Conservation (phyloP, 2,797 vertebrate species). For the Scyliorhinus canicula region DNA sequence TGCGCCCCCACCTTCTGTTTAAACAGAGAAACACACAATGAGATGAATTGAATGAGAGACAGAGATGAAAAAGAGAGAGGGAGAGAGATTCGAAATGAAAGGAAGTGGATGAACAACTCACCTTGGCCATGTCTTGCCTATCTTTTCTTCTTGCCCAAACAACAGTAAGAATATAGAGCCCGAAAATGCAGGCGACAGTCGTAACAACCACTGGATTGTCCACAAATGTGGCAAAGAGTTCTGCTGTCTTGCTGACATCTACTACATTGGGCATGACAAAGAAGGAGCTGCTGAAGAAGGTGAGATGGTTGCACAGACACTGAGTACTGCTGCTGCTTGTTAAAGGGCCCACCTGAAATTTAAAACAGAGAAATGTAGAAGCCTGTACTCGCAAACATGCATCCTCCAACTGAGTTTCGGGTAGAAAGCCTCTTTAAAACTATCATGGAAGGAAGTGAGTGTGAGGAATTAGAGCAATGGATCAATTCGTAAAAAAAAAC, state of each 20-base stretch:
- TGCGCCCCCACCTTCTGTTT: neutral
- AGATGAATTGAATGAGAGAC: neutral
- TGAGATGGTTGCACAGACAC: slow-evolving; percentile 87
- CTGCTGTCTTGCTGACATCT: slow-evolving; percentile 69
- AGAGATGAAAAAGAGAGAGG: neutral
- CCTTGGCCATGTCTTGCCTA: slow-evolving; percentile 77
- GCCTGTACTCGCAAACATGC: slow-evolving; percentile 55
- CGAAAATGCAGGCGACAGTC: slow-evolving; percentile 76
- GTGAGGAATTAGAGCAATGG: neutral
- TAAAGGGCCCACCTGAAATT: slow-evolving; percentile 74
- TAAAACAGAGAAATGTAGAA: neutral
- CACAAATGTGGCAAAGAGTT: slow-evolving; percentile 82
- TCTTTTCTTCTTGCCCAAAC: slow-evolving; percentile 87
- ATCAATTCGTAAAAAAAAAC: neutral
- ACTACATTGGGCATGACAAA: slow-evolving; percentile 80
- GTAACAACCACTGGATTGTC: slow-evolving; percentile 86
- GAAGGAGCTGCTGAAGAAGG: slow-evolving; percentile 88
- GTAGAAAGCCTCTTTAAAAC: neutral
- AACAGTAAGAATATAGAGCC: slow-evolving; percentile 67
- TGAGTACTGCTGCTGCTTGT: slow-evolving; percentile 69
- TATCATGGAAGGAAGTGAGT: neutral
- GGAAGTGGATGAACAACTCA: slow-evolving; percentile 43
- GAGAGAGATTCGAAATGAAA: neutral
- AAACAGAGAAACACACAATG: neutral
- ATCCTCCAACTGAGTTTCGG: neutral